Evolutionary conservation across 37 sponge, comb jelly and placozoan species (phyloP).

Genomic region (Dysidea cf. avara): DNA sequence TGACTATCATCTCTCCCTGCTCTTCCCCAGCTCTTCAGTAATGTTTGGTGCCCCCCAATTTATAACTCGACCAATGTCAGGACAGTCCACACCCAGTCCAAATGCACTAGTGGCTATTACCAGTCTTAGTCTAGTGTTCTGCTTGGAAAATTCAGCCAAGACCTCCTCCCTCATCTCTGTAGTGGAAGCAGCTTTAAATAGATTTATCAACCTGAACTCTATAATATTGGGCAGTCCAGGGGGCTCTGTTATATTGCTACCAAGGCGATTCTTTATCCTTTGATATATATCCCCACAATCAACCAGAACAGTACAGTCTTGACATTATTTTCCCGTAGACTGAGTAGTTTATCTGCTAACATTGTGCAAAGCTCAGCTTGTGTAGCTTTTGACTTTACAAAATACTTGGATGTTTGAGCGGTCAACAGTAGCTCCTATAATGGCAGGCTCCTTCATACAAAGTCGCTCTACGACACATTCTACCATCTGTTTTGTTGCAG

Average conservation of each 20-base stretch:
- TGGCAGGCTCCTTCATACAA: too few species aligned
- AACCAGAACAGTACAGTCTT: slow-evolving; percentile 24
- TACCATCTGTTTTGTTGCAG: too few species aligned
- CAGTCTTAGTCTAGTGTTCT: slow-evolving; percentile 16
- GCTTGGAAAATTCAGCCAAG: slow-evolving; percentile 7
- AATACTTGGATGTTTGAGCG: too few species aligned
- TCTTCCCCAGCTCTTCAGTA: slow-evolving; percentile 36
- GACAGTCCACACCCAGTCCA: slow-evolving; percentile 62
- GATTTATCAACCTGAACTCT: slow-evolving; percentile 24
- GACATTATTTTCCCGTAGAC: too few species aligned
- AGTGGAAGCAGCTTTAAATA: slow-evolving; percentile 22
- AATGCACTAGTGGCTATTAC: slow-evolving; percentile 46
- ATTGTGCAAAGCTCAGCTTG: too few species aligned
- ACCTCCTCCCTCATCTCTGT: slow-evolving; percentile 26
- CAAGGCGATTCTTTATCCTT: slow-evolving; percentile 4
- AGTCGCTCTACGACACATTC: too few species aligned
- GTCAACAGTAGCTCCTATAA: too few species aligned
- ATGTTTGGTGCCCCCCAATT: slow-evolving; percentile 31
- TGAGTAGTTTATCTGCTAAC: too few species aligned
- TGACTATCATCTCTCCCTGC: slow-evolving; percentile 40
- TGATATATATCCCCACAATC: slow-evolving; percentile 22
- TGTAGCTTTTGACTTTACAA: too few species aligned
- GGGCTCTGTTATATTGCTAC: slow-evolving; percentile 43
- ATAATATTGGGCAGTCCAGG: slow-evolving; percentile 12
- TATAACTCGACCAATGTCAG: slow-evolving; percentile 27